Conservation (phyloP, 2,797 vertebrate species). For the Schizopygopsis pylzovi region DNA sequence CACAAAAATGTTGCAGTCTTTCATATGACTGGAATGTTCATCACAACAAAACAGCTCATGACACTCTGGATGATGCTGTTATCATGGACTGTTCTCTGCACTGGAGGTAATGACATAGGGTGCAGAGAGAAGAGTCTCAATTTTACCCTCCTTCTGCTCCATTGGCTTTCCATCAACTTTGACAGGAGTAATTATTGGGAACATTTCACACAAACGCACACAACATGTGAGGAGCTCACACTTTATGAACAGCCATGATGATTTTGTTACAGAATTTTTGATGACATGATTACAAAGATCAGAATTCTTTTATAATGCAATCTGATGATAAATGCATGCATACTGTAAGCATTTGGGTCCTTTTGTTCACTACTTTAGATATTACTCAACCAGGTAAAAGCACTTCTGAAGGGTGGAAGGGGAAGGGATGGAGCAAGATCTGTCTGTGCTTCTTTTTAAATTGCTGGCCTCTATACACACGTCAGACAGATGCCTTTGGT, state of each 20-base stretch:
- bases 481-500: neutral
- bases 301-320: neutral
- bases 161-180: neutral
- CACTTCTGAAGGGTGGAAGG: neutral
- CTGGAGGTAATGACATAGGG: slow-evolving; percentile 14
- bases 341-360: neutral
- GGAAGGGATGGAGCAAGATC: neutral
- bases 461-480: neutral
- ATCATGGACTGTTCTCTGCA: neutral
- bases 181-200: slow-evolving; percentile 29
- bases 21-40: slow-evolving; percentile 12
- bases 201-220: neutral
- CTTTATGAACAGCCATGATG: neutral
- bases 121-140: slow-evolving; percentile 27
- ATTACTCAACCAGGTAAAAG: neutral
- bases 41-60: neutral
- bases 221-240: neutral
- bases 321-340: neutral
- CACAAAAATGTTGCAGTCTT: slow-evolving; percentile 27
- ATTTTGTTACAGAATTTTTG: neutral
- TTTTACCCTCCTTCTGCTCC: neutral
- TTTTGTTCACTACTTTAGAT: neutral
- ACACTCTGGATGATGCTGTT: neutral
- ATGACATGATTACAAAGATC: neutral
- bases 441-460: neutral